These are phyloP conservation scores for Daphoenositta chrysoptera DNA, from an alignment of 2,113 vertebrate genomes.

Conservation along the genomic window DNA sequence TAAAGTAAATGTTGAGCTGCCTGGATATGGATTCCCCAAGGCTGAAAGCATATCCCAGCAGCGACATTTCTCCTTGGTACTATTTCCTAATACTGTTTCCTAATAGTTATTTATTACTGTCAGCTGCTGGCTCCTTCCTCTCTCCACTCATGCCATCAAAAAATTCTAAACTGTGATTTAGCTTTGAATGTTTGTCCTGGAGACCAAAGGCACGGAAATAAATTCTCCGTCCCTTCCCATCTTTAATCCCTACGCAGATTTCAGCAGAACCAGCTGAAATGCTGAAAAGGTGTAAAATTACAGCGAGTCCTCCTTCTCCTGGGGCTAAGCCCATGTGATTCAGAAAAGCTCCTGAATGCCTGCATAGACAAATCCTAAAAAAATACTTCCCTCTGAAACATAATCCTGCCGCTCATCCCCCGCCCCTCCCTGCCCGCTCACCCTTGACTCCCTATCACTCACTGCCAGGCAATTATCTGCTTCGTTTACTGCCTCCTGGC, in stretches of 20 bases:
- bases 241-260: neutral
- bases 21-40: neutral
- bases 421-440: neutral
- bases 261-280: conserved; percentile 7
- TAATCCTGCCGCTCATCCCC: neutral
- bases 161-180: neutral
- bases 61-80: neutral
- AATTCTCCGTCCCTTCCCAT: neutral
- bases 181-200: neutral
- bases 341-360: conserved; percentile 18
- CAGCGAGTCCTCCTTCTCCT: neutral
- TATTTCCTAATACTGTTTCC: conserved; percentile 40
- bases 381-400: conserved; percentile 46
- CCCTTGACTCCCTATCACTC: conserved; percentile 32
- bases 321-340: neutral
- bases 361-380: conserved; percentile 45
- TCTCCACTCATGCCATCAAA: neutral
- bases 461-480: conserved; percentile 55
- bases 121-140: conserved; percentile 19
- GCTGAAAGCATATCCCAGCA: neutral
- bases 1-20: neutral
- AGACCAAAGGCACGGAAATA: neutral
- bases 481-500: neutral
- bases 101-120: conserved; percentile 37
- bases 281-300: conserved; percentile 40